phyloP scores from a whole-genome alignment of 2,797 vertebrate genomes.

The Takifugu ocellatus region DNA sequence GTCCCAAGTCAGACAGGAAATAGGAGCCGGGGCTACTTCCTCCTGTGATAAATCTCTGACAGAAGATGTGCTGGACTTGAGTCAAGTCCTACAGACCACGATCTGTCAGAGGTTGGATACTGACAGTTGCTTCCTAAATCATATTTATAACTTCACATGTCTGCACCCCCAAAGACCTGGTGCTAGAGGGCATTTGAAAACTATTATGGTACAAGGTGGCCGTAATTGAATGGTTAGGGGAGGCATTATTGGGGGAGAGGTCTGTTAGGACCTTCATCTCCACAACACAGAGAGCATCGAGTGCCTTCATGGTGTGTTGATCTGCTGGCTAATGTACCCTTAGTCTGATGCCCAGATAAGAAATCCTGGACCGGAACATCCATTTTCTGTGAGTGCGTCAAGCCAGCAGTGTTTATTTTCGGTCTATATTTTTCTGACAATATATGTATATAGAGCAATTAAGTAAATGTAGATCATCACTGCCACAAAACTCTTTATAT shows the following conservation, averaged over 20 bases:
- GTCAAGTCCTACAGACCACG: conserved; percentile 32
- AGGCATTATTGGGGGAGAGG: conserved; percentile 67
- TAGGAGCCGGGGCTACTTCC: conserved; percentile 56
- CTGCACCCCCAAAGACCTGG: conserved; percentile 54
- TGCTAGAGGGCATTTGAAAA: conserved; percentile 50
- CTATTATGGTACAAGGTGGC: conserved; percentile 65
- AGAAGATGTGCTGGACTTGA: conserved; percentile 40
- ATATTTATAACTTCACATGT: conserved; percentile 43
- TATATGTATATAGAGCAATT: no score
- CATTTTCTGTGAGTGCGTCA: no score
- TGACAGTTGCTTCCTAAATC: conserved; percentile 1
- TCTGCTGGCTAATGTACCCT: conserved; percentile 25
- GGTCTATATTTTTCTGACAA: no score
- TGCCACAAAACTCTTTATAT: no score
- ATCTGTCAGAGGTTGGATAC: conserved; percentile 52
- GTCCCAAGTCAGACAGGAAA: conserved; percentile 55
- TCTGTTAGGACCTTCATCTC: conserved; percentile 50
- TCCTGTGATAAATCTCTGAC: conserved; percentile 59
- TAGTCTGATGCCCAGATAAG: conserved; percentile 27
- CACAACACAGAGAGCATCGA: conserved; percentile 19
- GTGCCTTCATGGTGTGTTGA: conserved; percentile 37
- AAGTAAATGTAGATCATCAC: no score
- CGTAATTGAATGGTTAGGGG: conserved; percentile 75
- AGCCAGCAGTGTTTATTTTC: no score
- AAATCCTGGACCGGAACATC: conserved; percentile 11